Evolutionary conservation across 1,140 invertebrate species (phyloP), one percentile per base, ranked within the genome.

Genomic region (Drosophila saltans): DNA sequence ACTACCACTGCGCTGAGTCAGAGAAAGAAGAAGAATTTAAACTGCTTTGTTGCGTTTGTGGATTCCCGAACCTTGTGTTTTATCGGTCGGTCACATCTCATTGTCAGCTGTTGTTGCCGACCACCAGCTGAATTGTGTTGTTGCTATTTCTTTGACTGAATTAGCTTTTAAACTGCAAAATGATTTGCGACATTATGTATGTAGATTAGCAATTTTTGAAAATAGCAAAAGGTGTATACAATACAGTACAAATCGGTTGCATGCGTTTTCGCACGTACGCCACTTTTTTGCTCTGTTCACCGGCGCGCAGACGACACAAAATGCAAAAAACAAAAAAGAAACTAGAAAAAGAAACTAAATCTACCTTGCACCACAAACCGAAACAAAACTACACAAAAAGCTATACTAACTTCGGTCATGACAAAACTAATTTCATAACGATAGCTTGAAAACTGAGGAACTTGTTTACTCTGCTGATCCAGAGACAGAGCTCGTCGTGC

Each of bases 181-280:
- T 30, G 56, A 39, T 56, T 43, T 24, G 26, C 10, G 26, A 24
- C 21, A 48, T 28, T 41, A 33, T 48, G 16, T 30, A 45, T 57
- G 48, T 43, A 76, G 73, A 70, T 66, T 77, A 52, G 48, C 60
- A 72, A 57, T 75, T 75, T 75, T 75, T 21, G 2, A 52, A 52
- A 52, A 52, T 52, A 52, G 45, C 45, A 2, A 26, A 52, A 24
- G 21, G 45, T 52, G 21, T 26, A 56, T 85, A 75, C 9, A 79
- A 80, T 83, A 86, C 86, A 52, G 9, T 52, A 26, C 7, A 52
- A 52, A 52, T 85, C 71, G 82, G 79, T 69, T 91, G 90, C 90
- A 91, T 91, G 90, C 83, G 80, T 89, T 89, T 91, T 89, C 71
- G 90, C 90, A 91, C 90, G 90, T 91, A 91, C 86, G 86, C 90